Conservation (phyloP, 2,113 vertebrate species). For the Mirounga angustirostris region DNA sequence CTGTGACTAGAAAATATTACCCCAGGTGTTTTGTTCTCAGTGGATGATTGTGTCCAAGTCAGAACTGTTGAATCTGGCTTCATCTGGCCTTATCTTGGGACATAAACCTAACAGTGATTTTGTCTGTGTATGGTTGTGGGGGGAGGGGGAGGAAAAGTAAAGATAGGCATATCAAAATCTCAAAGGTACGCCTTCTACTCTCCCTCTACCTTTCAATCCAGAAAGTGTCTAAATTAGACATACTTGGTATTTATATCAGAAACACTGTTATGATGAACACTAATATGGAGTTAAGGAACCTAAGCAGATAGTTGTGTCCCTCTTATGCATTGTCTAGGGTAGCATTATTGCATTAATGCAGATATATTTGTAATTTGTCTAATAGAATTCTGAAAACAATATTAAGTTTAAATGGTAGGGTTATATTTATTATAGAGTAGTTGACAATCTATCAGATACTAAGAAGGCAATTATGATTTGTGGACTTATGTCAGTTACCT, state of each 20-base stretch:
- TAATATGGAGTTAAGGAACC: neutral
- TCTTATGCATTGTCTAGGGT: neutral
- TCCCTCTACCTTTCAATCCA: neutral
- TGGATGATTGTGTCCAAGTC: neutral
- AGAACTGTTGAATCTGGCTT: neutral
- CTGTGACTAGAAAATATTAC: neutral
- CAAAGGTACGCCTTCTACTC: neutral
- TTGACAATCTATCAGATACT: neutral
- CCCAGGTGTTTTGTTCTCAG: neutral
- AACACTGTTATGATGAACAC: neutral
- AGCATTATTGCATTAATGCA: neutral
- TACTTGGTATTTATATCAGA: neutral
- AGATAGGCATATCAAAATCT: neutral
- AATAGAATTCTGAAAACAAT: neutral
- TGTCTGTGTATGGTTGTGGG: neutral
- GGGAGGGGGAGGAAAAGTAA: neutral
- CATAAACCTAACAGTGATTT: neutral
- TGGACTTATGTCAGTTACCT: neutral
- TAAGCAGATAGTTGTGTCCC: neutral
- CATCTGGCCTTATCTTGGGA: neutral
- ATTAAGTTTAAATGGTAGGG: neutral
- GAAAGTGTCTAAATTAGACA: neutral
- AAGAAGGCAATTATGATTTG: neutral
- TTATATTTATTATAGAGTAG: neutral
- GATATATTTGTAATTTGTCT: neutral